Base-by-base conservation (phyloP, 1,140 invertebrate species). In the Nasonia longicornis region DNA sequence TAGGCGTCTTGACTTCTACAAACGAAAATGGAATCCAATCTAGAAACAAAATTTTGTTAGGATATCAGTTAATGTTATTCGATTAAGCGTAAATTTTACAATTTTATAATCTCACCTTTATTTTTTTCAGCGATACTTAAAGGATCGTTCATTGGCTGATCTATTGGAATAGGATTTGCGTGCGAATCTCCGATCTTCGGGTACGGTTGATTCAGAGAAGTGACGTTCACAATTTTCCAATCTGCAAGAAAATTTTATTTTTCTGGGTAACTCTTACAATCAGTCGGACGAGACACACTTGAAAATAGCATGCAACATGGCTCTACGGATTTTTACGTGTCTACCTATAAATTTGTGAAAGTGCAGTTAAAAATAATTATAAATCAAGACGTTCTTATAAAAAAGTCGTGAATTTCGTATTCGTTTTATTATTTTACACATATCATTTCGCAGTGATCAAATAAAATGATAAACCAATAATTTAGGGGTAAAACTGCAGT, bases 201-300 rank as follows among this genome's bases (percentile, higher is more conserved):
- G 2, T 29, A 52, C 20, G 45, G 29, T 29, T 31, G 3, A 26
- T 80, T 75, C 3, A 80, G 22, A 11, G 48, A 63, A 29, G 42
- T 42, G 8, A 75, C 74, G 20, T 80, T 38, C 6, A 74, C 20
- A 14, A 69, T 16, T 48, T 75, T 52, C 79, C 71, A 80, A 8
- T 69, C 79, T 80, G 72, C 26, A 79, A 79, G 1, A 71, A 48
- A 79, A 72, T 12, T 52, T 10, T 11, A 2, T 58, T 31, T 58
- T 42, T 20, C 1, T 29, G 14, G 26, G 16, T 69, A 29, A 69
- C 3, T 48, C 3, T 58, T 58, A 20, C 16, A 58, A 58, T 20
- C 6, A 58, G 14, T 58, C 7, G 6, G 1, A 58, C 6, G 7
- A 58, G 14, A 20, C 3, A 6, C 6, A 58, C 16, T 58, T n/a